Percentiles rank a stretch among this genome's conserved stretches.
Evolutionary conservation across 2,113 vertebrate genomes (phyloP).

Genomic region (Delphinapterus leucas): DNA sequence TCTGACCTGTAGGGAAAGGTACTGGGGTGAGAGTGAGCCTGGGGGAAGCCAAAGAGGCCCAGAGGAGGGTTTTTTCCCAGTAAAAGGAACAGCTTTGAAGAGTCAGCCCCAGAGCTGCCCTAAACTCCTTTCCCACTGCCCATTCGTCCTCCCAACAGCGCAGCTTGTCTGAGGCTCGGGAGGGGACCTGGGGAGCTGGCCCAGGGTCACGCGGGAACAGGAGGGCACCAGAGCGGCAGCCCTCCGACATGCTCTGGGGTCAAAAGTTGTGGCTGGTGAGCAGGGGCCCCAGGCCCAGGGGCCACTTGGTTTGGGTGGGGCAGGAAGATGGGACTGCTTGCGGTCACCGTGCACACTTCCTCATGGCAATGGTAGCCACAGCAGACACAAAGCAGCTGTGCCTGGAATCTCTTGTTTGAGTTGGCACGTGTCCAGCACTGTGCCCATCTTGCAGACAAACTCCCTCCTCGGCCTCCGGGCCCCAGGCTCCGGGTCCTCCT

Average conservation of each 20-base stretch:
- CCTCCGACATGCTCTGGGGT: accelerated
- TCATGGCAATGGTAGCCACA: background rate
- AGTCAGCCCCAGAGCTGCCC: background rate
- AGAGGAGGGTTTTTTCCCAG: accelerated
- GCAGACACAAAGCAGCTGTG: background rate
- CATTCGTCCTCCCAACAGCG: background rate
- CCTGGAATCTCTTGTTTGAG: background rate
- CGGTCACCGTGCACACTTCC: too few relatives aligned
- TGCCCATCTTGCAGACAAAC: background rate
- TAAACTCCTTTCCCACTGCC: background rate
- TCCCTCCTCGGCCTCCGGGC: background rate
- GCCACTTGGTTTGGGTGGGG: background rate
- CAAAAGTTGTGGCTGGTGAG: background rate
- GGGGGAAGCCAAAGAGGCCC: background rate
- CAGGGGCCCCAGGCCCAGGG: too few relatives aligned
- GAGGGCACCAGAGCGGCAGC: background rate
- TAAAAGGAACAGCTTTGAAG: background rate
- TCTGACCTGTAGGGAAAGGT: background rate
- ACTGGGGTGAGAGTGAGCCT: background rate
- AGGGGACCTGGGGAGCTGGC: background rate
- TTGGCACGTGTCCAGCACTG: background rate
- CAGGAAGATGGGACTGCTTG: background rate
- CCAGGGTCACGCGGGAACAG: background rate
- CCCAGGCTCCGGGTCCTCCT: background rate
- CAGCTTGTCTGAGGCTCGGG: accelerated